A percentile compares a stretch with the other conserved stretches of the same genome.
Evolutionary conservation across 2,888 invertebrate species (phyloP).

Genomic region (Catocala nupta): DNA sequence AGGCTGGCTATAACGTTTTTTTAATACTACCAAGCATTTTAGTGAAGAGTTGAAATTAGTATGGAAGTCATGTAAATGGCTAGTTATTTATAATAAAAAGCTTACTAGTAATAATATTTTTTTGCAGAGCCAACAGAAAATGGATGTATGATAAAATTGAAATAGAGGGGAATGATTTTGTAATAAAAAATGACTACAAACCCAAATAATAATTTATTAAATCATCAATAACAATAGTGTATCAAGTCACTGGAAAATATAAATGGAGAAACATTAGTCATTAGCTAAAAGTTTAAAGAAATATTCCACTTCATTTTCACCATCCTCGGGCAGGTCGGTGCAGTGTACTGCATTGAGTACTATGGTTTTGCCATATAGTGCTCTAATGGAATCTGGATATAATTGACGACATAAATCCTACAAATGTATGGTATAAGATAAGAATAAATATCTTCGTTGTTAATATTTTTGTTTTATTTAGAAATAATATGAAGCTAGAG

Average conservation of each 20-base stretch:
- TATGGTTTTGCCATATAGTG: constrained; percentile 93
- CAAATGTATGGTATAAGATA: constrained; percentile 24
- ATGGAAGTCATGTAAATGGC: too few relatives aligned
- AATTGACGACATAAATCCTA: constrained; percentile 88
- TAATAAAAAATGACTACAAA: constrained; percentile 87
- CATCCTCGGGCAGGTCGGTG: constrained; percentile 96
- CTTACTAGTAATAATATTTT: constrained; percentile 24
- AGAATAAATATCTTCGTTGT: background rate
- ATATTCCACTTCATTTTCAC: constrained; percentile 92
- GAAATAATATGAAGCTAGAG: too few relatives aligned
- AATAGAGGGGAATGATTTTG: constrained; percentile 92
- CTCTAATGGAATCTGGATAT: constrained; percentile 93
- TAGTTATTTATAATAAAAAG: too few relatives aligned
- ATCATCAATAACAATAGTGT: background rate
- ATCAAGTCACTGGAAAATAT: background rate
- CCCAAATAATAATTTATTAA: constrained; percentile 56
- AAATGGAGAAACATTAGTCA: constrained; percentile 46
- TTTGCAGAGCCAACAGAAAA: constrained; percentile 90
- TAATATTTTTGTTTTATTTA: too few relatives aligned
- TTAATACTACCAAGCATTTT: too few relatives aligned
- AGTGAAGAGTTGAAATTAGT: too few relatives aligned
- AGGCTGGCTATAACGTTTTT: too few relatives aligned
- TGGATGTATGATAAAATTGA: constrained; percentile 93
- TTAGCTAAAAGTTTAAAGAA: constrained; percentile 90
- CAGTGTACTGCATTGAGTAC: constrained; percentile 96